Evolutionary conservation across 2,113 vertebrate genomes (phyloP).

Genomic region (Neoarius graeffei): DNA sequence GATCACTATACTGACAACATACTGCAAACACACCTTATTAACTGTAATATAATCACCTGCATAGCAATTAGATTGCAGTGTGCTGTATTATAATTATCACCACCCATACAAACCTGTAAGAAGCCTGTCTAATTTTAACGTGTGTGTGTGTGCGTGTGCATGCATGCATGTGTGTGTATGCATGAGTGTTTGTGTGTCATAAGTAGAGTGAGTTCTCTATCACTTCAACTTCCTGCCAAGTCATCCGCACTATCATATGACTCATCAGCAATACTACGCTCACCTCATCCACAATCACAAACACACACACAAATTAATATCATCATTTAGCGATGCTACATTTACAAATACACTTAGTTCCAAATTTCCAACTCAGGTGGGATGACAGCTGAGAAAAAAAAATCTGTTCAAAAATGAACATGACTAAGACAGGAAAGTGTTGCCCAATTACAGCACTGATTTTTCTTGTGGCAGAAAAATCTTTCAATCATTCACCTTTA

Average conservation of each 20-base stretch:
- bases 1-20: not conserved
- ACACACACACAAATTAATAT: not conserved
- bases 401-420: not conserved
- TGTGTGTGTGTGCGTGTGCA: not conserved
- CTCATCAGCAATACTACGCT: not conserved
- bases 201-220: not conserved
- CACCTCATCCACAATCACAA: not conserved
- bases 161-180: not conserved
- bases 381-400: not conserved
- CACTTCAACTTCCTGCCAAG: not conserved
- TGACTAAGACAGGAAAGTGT: slow-evolving; percentile 11
- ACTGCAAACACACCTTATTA: slow-evolving; percentile 23
- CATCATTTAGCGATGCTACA: not conserved
- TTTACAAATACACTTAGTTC: not conserved
- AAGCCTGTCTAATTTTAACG: not conserved
- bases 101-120: not conserved
- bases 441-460: not conserved
- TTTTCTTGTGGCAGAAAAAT: not conserved
- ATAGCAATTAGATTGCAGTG: not conserved
- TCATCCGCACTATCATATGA: slow-evolving; percentile 2
- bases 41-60: not conserved
- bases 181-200: not conserved
- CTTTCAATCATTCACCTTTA: not conserved
- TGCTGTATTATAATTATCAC: not conserved
- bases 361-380: not conserved